Evolutionary conservation across 2,113 vertebrate species (phyloP).

Genomic region (Calidris pygmaea): DNA sequence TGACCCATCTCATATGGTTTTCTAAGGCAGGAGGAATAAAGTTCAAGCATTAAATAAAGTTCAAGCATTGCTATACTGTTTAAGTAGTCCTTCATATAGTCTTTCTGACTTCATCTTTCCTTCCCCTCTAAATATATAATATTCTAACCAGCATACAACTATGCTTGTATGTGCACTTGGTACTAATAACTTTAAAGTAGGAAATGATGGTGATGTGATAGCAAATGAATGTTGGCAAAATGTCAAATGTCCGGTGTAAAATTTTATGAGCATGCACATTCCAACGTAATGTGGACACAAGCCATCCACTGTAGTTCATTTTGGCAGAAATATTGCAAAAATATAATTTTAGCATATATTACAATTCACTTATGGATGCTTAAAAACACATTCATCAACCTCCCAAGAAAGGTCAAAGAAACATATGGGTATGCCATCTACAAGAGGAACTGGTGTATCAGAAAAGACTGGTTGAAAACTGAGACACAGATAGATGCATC

Average conservation of each 20-base stretch:
- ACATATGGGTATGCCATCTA: constrained; percentile 14
- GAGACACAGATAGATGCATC: background rate
- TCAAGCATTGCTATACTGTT: background rate
- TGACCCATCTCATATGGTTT: background rate
- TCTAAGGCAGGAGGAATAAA: background rate
- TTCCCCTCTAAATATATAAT: background rate
- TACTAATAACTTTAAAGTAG: constrained; percentile 54
- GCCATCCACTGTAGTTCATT: constrained; percentile 69
- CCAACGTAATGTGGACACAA: constrained; percentile 72
- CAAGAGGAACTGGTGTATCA: constrained; percentile 30
- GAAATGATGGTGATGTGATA: constrained; percentile 77
- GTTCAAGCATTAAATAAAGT: background rate
- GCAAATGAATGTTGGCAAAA: constrained; percentile 82
- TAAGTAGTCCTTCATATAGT: background rate
- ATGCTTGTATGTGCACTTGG: constrained; percentile 52
- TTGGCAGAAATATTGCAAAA: constrained; percentile 77
- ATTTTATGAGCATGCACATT: constrained; percentile 78
- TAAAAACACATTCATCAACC: constrained; percentile 73
- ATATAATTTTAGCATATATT: constrained; percentile 75
- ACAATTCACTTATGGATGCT: constrained; percentile 76
- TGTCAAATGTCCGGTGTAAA: constrained; percentile 81
- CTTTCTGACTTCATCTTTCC: constrained; percentile 13
- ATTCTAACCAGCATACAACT: constrained; percentile 29
- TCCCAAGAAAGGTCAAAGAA: constrained; percentile 69
- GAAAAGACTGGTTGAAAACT: background rate